phyloP scores from a whole-genome alignment of 2,113 vertebrate species.

The Petrocephalus zakoni region DNA sequence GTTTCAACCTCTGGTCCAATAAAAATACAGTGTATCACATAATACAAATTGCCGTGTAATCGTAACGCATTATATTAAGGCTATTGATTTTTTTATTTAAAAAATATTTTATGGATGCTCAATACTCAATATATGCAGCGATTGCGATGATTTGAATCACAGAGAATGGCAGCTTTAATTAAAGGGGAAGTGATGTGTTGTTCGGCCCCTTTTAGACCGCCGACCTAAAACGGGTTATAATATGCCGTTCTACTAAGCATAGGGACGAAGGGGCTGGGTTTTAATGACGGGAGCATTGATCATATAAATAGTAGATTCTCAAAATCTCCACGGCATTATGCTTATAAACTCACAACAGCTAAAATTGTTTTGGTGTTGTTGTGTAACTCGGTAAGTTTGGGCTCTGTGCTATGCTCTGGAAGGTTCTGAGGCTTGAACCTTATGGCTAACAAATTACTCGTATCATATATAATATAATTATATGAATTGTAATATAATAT shows the following conservation, averaged over 20 bases:
- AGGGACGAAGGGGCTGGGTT: neutral
- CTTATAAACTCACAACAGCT: neutral
- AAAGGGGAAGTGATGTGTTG: slow-evolving; percentile 19
- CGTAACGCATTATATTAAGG: neutral
- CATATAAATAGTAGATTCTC: neutral
- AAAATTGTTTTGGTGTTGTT: neutral
- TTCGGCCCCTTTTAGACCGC: neutral
- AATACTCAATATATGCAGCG: neutral
- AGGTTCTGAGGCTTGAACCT: neutral
- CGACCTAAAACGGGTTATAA: neutral
- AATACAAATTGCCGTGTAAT: neutral
- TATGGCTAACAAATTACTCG: neutral
- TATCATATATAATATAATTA: neutral
- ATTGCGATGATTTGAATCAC: slow-evolving; percentile 15
- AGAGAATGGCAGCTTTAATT: slow-evolving; percentile 18
- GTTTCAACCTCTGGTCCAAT: neutral
- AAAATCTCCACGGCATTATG: neutral
- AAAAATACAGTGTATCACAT: neutral
- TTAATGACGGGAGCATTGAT: neutral
- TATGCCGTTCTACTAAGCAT: neutral
- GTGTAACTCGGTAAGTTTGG: neutral
- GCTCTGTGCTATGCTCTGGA: neutral
- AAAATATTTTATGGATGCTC: neutral
- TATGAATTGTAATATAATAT: no score
- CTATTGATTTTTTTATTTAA: neutral